These are phyloP conservation scores for Nymphicus hollandicus DNA, from an alignment of 2,113 vertebrate genomes.

Conservation along the genomic window DNA sequence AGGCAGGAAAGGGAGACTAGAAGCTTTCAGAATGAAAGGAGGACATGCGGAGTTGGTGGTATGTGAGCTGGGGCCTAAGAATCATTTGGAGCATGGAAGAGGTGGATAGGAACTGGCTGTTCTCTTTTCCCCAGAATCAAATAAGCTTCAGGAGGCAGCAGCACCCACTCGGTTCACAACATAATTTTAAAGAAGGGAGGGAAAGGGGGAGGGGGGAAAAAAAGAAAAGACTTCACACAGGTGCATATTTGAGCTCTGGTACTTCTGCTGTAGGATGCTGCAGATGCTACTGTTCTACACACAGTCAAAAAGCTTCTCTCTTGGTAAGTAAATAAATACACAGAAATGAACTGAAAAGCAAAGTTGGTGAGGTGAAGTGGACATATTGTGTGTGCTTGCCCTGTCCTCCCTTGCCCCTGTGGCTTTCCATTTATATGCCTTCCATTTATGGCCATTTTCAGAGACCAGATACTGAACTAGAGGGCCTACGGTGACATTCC, in stretches of 20 bases:
- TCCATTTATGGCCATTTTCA: not conserved
- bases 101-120: not conserved
- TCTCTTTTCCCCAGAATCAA: not conserved
- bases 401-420: not conserved
- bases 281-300: not conserved
- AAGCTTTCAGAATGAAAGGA: not conserved
- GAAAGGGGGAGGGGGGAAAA: rapidly evolving
- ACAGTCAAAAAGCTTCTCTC: not conserved
- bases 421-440: no score
- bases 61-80: not conserved
- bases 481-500: rapidly evolving
- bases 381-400: rapidly evolving
- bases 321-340: not conserved
- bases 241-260: not conserved
- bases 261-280: not conserved
- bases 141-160: not conserved
- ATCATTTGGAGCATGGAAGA: no score
- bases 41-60: not conserved
- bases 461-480: not conserved
- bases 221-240: not conserved
- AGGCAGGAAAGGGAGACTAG: not conserved
- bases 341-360: not conserved
- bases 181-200: not conserved
- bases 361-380: not conserved
- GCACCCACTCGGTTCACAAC: not conserved